Evolutionary conservation across 2,797 vertebrate species (phyloP).

Genomic region (Chaunax sp.): DNA sequence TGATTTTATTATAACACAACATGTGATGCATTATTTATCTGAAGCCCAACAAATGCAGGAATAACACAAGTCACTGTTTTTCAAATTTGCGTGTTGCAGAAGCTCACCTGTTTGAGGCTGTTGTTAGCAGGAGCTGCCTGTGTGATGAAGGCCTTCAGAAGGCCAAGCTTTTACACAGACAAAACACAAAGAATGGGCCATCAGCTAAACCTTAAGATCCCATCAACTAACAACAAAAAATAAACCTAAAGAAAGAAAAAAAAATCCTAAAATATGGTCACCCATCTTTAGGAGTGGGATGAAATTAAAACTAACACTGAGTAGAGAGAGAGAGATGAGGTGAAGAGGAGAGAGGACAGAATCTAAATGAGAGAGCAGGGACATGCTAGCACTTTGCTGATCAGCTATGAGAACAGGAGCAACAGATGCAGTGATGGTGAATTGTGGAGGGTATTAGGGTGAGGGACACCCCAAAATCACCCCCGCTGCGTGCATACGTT

Average conservation of each 20-base stretch:
- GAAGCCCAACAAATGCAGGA: not conserved
- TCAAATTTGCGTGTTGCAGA: slow-evolving; percentile 34
- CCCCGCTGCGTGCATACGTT: slow-evolving; percentile 68
- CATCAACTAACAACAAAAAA: slow-evolving; percentile 8
- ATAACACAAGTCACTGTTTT: not conserved
- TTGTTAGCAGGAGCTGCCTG: slow-evolving; percentile 45
- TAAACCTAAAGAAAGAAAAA: slow-evolving; percentile 7
- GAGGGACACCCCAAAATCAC: slow-evolving; percentile 85
- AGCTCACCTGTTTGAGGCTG: slow-evolving; percentile 78
- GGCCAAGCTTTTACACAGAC: slow-evolving; percentile 35
- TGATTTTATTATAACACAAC: not conserved
- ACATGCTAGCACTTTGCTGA: slow-evolving; percentile 69
- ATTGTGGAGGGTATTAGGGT: slow-evolving; percentile 81
- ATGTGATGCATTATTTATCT: not conserved
- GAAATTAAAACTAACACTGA: slow-evolving; percentile 17
- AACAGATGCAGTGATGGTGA: slow-evolving; percentile 81
- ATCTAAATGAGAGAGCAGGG: slow-evolving; percentile 36
- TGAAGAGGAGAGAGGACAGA: slow-evolving; percentile 21
- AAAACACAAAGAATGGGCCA: slow-evolving; percentile 11
- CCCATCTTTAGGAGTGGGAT: slow-evolving; percentile 26
- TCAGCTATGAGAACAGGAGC: slow-evolving; percentile 81
- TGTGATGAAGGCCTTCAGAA: slow-evolving; percentile 57
- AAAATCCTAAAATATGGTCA: slow-evolving; percentile 22
- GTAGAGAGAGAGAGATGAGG: slow-evolving; percentile 6
- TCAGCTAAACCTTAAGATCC: slow-evolving; percentile 37